Evolutionary conservation across 2,888 invertebrate genomes (phyloP), one percentile per base, ranked within the genome.

Genomic region (Osmoderma eremita): DNA sequence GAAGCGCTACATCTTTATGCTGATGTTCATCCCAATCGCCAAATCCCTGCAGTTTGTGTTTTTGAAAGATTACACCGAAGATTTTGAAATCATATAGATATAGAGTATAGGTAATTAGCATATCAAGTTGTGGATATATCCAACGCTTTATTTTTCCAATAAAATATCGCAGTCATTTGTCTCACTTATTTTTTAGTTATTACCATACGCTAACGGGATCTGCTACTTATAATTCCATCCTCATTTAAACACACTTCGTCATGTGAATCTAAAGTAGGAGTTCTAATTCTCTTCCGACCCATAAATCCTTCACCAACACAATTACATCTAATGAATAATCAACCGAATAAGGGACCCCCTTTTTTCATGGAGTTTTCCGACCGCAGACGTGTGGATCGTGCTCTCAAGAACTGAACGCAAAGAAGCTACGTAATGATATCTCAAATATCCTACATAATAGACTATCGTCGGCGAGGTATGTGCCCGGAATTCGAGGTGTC

Each of bases 401-500:
- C 45, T 61, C 45, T 48, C 48, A 41, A 48, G 13, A 61, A 18
- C 13, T 30, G 48, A 61, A 61, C 58, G 58, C 42, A 61, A 61
- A 61, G 65, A 70, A 69, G 67, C 67, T 58, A 69, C 70, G 67
- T 71, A 71, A 71, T 70, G 70, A 71, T 56, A 69, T 68, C 70
- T 61, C 68, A 67, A 71, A 71, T 63, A 65, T 66, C 69, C 41
- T 63, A 56, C 68, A 68, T 71, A 71, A 71, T 71, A 63, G 70
- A 68, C 70, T 69, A 69, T 66, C 62, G 67, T 67, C 67, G 65
- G 63, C 41, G 62, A 61, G 61, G 69, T 67, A 70, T 70, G 69
- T 71, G 69, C 71, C 63, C 67, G 71, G 71, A 71, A 71, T 71
- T 66, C 54, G 65, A 71, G 71, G 71, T 71, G 71, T 63, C 64